phyloP scores from a whole-genome alignment of 1,140 invertebrate genomes.

The Drosophila ambigua region DNA sequence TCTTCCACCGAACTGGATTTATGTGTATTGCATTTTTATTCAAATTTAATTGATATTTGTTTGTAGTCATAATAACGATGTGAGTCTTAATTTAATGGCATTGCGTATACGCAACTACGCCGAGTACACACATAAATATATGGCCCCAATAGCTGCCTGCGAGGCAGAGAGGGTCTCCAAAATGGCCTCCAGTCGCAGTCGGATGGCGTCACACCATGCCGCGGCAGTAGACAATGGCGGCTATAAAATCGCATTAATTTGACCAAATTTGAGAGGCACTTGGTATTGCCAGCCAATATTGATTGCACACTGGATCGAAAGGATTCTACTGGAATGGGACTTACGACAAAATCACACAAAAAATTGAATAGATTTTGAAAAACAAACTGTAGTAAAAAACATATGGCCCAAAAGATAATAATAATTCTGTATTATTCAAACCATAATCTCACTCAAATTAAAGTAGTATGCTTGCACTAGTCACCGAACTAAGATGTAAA shows the following conservation, averaged over 20 bases:
- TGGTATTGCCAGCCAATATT: background rate
- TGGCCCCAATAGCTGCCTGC: conserved; percentile 24
- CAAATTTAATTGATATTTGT: conserved; percentile 75
- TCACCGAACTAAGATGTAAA: too few species aligned
- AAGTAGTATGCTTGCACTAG: too few species aligned
- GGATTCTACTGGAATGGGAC: too few species aligned
- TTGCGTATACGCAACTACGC: conserved; percentile 32
- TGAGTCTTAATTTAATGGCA: conserved; percentile 45
- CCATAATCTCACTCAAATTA: too few species aligned
- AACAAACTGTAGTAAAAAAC: too few species aligned
- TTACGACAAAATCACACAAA: too few species aligned
- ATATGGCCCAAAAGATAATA: too few species aligned
- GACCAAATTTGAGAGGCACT: conserved; percentile 1
- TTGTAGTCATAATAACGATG: conserved; percentile 62
- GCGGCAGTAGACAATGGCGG: conserved; percentile 7
- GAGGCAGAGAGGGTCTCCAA: conserved; percentile 5
- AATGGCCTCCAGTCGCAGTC: conserved; percentile 32
- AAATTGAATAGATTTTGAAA: too few species aligned
- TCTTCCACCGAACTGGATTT: conserved; percentile 24
- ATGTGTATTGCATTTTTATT: conserved; percentile 74
- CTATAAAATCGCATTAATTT: conserved; percentile 44
- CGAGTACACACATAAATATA: conserved; percentile 45
- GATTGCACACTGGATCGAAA: too few species aligned
- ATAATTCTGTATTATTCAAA: too few species aligned
- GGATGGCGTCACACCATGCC: conserved; percentile 31